Evolutionary conservation across 2,797 vertebrate genomes (phyloP).

Genomic region (Todus mexicanus): DNA sequence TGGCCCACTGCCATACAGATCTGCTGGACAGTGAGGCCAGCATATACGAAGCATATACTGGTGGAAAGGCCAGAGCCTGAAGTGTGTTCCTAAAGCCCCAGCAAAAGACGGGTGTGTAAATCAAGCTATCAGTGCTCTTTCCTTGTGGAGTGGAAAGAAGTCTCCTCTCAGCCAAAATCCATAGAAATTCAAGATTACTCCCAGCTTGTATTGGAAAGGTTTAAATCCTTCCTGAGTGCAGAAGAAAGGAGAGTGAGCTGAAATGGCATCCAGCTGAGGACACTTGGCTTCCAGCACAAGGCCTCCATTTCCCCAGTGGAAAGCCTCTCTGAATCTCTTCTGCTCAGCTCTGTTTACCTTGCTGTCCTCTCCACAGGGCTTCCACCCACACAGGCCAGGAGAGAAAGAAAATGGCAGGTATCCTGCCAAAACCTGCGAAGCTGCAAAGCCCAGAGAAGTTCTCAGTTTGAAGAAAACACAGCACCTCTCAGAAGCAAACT

Average conservation of each 20-base stretch:
- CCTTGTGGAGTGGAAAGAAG: not conserved
- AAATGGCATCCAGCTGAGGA: not conserved
- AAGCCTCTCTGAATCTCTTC: not conserved
- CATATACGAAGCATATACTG: not conserved
- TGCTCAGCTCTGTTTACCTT: slow-evolving; percentile 1
- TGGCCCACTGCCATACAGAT: not conserved
- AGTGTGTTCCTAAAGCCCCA: not conserved
- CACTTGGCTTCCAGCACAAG: not conserved
- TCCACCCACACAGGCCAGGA: not conserved
- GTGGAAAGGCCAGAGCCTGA: not conserved
- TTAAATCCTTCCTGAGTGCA: not conserved
- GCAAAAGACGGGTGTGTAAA: not conserved
- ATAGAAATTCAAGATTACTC: slow-evolving; percentile 2
- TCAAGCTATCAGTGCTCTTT: not conserved
- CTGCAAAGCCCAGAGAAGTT: not conserved
- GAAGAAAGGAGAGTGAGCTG: not conserved
- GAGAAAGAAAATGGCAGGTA: not conserved
- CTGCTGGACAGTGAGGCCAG: not conserved
- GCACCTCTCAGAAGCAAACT: not conserved
- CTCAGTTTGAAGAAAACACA: not conserved
- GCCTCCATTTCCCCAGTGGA: not conserved
- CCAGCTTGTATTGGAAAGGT: not conserved
- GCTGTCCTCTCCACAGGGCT: not conserved
- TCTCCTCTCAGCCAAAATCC: not conserved
- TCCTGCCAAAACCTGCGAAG: not conserved